Base-by-base conservation (phyloP, 1,140 invertebrate genomes). In the Zaprionus taronus region DNA sequence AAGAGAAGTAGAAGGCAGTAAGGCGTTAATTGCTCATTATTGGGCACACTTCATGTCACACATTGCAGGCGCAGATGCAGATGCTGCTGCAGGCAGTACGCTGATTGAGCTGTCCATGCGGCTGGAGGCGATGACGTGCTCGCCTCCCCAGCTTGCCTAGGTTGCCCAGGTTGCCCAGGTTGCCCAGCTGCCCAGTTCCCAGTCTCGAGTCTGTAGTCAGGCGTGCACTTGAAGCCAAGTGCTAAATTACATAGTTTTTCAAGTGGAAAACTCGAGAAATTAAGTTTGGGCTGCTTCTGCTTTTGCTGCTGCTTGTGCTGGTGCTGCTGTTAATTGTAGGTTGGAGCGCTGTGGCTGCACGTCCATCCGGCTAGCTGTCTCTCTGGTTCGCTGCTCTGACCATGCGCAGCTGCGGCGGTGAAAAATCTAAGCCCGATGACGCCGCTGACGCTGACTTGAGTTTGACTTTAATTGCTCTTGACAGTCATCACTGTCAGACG, bases 401-500 rank as follows among this genome's bases (percentile, higher is more conserved):
- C 81, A 82, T 83, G 81, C 81, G 74, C 81, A 86, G 83, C 83
- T 86, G 83, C 77, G 83, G 66, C 83, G 83, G 85, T 83, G 85
- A 90, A 90, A 90, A 90, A 90, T 90, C 85, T 90, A 90, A 90
- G 85, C 79, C 47, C 72, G 31, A 72, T 72, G 70, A 72, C 63
- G 70, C 44, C 60, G 68, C 68, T 63, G 57, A 61, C 72, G 68
- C 72, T 81, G 85, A 90, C 81, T 91, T 77, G 75, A 91, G 91
- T 92, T 92, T 89, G 91, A 87, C 86, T 92, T 92, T 92, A 92
- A 92, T 92, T 92, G 81, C 91, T 92, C 84, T 91, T 92, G 91
- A 92, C 91, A 92, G 91, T 92, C 91, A 92, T 92, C 91, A 92
- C 85, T 86, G 85, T 91, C 89, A 91, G 83, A 69, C 55, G 67